Percentiles rank a stretch among this genome's conserved stretches.
Evolutionary conservation across 2,113 vertebrate genomes (phyloP).

Genomic region (Vireo altiloquus): DNA sequence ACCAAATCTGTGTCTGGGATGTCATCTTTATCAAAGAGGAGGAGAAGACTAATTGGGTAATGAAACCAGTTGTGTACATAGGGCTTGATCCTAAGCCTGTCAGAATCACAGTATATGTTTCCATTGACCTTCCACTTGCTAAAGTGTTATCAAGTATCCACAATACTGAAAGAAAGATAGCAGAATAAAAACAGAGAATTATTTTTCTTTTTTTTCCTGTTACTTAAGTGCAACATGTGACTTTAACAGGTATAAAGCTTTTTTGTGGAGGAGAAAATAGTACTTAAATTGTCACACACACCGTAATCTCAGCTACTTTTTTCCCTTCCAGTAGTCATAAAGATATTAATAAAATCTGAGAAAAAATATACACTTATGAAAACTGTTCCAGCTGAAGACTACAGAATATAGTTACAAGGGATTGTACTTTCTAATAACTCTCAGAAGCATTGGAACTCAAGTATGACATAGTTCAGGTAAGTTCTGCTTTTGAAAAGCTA

Average conservation of each 20-base stretch:
- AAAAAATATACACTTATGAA: background rate
- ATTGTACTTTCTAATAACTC: background rate
- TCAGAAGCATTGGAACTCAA: background rate
- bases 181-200: background rate
- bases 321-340: background rate
- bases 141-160: background rate
- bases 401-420: background rate
- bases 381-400: background rate
- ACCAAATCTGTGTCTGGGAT: background rate
- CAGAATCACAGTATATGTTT: background rate
- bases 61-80: background rate
- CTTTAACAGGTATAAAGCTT: background rate
- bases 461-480: background rate
- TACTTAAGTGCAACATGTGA: background rate
- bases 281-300: background rate
- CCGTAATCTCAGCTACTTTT: constrained; percentile 20
- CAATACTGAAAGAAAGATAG: background rate
- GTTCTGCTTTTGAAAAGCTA: background rate
- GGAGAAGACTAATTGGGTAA: background rate
- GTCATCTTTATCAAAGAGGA: background rate
- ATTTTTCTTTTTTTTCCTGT: background rate
- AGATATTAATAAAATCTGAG: constrained; percentile 20
- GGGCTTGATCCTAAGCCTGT: background rate
- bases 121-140: background rate
- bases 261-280: background rate